Base-by-base conservation (phyloP, 2,797 vertebrate genomes). In the Nannoperca obscura region DNA sequence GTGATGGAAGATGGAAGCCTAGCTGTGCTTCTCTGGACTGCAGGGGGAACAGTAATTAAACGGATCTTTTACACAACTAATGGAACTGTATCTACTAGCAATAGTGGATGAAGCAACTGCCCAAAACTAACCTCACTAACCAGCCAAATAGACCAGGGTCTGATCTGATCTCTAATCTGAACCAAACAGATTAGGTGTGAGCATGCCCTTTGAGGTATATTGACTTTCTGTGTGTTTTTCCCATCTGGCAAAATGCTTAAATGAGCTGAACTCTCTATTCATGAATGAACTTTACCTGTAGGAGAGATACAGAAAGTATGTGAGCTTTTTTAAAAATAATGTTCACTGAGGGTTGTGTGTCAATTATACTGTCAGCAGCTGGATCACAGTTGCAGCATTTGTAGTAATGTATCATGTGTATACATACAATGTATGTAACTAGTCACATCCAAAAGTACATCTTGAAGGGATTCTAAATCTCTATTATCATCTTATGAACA, bases 1-100 rank as follows among this genome's bases (percentile, higher is more conserved):
- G 70, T 74, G 66, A 69, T 47, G 30, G 54, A 42, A 67, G 54
- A 76, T 61, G 55, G 53, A 71, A 61, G 42, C 38, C 7, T 14
- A 22, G 66, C 5, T 42, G 42, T 74, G 62, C 19, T 19, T 54
- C 55, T 46, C 7, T 24, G 47, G 60, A 61, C 40, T 32, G n/a
- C 30, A 19, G n/a, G 61, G n/a, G 38, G 17, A 42, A 34, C 54
- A 22, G 34, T 32, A 34, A 83, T 73, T 73, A 58, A 15, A 32
- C 58, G 55, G 65, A 83, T 57, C 12, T 63, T 47, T 46, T 20
- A 75, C 36, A 52, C 32, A 60, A 30, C 7, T 34, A 77, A 61
- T 76, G 53, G 27, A 72, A 52, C n/a, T 32, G 46, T 46, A 36
- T 60, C 10, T 22, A 15, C 42, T 44, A 44, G 14, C 42, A 44